Evolutionary conservation across 2,797 vertebrate species (phyloP).

Genomic region (Platyrinchus mystaceus): DNA sequence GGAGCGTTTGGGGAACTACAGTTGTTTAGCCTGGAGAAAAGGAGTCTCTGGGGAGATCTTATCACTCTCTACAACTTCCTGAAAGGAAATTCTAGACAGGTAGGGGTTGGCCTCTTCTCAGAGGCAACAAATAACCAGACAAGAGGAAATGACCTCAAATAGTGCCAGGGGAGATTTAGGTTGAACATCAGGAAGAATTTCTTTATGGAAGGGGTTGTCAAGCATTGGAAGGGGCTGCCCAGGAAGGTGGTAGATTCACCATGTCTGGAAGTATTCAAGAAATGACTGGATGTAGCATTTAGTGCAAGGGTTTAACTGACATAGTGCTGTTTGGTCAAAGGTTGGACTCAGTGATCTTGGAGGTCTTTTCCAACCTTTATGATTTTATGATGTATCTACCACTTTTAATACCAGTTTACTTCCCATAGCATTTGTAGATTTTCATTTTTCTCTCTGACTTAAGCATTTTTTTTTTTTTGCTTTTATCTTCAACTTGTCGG

Average conservation of each 20-base stretch:
- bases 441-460: neutral
- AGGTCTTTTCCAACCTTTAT: neutral
- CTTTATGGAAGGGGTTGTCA: neutral
- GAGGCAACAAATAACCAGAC: neutral
- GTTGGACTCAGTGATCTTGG: neutral
- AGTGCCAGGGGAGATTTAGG: neutral
- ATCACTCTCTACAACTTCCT: neutral
- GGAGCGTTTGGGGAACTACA: neutral
- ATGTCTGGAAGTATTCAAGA: neutral
- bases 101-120: neutral
- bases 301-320: neutral
- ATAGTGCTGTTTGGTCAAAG: neutral
- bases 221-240: neutral
- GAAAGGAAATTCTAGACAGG: neutral
- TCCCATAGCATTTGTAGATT: neutral
- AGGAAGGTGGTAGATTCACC: neutral
- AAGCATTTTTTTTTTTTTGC: neutral
- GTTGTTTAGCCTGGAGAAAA: neutral
- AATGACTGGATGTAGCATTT: rapidly evolving
- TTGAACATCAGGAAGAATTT: neutral
- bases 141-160: neutral
- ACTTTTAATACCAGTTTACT: neutral
- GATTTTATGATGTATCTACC: neutral
- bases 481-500: neutral
- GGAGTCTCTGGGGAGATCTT: neutral